phyloP scores from a whole-genome alignment of 2,113 vertebrate genomes.

The Entelurus aequoreus region DNA sequence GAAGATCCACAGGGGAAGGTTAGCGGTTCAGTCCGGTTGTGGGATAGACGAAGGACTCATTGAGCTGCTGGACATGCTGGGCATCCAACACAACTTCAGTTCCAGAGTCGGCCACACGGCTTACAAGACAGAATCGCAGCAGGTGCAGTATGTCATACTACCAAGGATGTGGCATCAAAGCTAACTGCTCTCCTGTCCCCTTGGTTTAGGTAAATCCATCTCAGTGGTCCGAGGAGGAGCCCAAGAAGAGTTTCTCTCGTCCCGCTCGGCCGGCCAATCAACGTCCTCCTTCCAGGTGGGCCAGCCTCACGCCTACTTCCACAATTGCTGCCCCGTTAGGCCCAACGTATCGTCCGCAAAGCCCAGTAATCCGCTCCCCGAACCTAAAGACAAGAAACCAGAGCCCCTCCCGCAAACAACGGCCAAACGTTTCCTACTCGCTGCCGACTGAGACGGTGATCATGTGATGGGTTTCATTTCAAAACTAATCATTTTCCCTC shows the following conservation, averaged over 20 bases:
- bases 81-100: slow-evolving; percentile 74
- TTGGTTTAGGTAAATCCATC: slow-evolving; percentile 44
- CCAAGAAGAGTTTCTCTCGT: slow-evolving; percentile 82
- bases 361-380: slow-evolving; percentile 53
- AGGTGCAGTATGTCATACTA: slow-evolving; percentile 38
- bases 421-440: slow-evolving; percentile 58
- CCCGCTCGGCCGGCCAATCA: slow-evolving; percentile 90
- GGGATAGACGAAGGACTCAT: slow-evolving; percentile 61
- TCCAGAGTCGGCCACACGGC: slow-evolving; percentile 44
- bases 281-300: slow-evolving; percentile 92
- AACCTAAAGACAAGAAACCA: slow-evolving; percentile 57
- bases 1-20: slow-evolving; percentile 39
- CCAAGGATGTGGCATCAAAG: neutral
- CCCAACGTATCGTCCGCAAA: slow-evolving; percentile 51
- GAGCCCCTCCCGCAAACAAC: slow-evolving; percentile 62
- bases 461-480: slow-evolving; percentile 63
- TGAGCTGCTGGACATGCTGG: slow-evolving; percentile 77
- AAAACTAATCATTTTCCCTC: neutral
- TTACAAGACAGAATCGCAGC: slow-evolving; percentile 49
- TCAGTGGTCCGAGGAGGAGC: slow-evolving; percentile 48
- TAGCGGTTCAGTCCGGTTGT: slow-evolving; percentile 27
- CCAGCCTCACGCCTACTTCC: slow-evolving; percentile 64
- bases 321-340: slow-evolving; percentile 62
- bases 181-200: neutral
- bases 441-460: slow-evolving; percentile 74